A percentile compares a stretch with the other conserved stretches of the same genome.
phyloP scores from a whole-genome alignment of 2,888 invertebrate species.

The Myathropa florea region DNA sequence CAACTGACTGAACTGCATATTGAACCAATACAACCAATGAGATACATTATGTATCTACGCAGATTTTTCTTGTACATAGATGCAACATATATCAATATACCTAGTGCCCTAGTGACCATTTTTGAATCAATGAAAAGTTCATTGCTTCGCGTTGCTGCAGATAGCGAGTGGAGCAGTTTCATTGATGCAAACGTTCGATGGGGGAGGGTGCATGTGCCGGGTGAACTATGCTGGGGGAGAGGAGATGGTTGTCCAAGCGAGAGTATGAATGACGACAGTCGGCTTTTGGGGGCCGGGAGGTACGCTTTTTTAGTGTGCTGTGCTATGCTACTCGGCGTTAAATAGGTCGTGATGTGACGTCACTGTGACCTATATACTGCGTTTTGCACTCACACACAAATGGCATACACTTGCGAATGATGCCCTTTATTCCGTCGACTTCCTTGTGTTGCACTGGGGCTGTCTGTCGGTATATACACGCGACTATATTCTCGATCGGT shows the following conservation, averaged over 20 bases:
- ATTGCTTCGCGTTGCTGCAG: conserved; percentile 67
- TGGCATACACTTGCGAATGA: conserved; percentile 9
- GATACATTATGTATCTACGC: conserved; percentile 50
- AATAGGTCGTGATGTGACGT: conserved; percentile 66
- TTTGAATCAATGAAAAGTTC: conserved; percentile 72
- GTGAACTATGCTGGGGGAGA: not conserved
- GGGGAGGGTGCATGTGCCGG: conserved; percentile 24
- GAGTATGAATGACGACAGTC: conserved; percentile 62
- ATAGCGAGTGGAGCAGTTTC: conserved; percentile 47
- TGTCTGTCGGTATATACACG: conserved; percentile 41
- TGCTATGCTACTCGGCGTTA: conserved; percentile 57
- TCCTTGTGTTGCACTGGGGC: conserved; percentile 4
- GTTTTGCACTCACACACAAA: conserved; percentile 27
- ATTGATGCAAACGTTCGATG: conserved; percentile 66
- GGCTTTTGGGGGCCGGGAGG: not conserved
- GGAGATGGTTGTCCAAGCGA: conserved; percentile 24
- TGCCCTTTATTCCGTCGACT: not conserved
- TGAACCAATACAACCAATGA: not conserved
- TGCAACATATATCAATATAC: conserved; percentile 41
- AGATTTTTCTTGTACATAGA: conserved; percentile 33
- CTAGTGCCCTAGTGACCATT: conserved; percentile 70
- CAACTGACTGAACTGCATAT: conserved; percentile 40
- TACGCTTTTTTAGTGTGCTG: not conserved
- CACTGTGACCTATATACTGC: conserved; percentile 67
- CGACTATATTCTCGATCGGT: conserved; percentile 42